These are phyloP conservation scores for Prietella phreatophila DNA, from an alignment of 2,113 vertebrate genomes.

Conservation along the genomic window DNA sequence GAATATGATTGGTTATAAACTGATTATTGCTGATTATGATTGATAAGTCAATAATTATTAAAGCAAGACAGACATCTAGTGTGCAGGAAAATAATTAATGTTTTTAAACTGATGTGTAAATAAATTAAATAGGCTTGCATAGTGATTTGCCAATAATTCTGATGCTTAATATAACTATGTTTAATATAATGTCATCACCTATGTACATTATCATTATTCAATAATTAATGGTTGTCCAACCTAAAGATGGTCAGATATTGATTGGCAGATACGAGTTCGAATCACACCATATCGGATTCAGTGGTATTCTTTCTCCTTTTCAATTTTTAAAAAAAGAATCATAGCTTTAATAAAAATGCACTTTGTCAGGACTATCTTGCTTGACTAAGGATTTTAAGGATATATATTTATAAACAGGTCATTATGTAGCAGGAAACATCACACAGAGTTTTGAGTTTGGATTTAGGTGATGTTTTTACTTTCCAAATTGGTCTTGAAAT, in stretches of 20 bases:
- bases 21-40: too few species aligned
- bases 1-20: too few species aligned
- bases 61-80: background rate
- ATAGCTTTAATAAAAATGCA: background rate
- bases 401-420: background rate
- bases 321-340: too few species aligned
- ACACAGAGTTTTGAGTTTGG: background rate
- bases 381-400: background rate
- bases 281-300: background rate
- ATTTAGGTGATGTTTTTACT: slow-evolving; percentile 12
- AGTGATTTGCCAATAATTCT: background rate
- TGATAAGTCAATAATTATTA: too few species aligned
- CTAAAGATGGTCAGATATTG: background rate
- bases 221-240: background rate
- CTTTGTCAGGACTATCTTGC: too few species aligned
- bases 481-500: slow-evolving; percentile 1
- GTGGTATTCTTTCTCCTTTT: background rate
- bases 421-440: background rate
- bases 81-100: background rate
- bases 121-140: background rate
- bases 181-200: background rate
- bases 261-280: background rate
- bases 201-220: too few species aligned
- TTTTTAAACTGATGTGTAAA: background rate
- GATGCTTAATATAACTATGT: background rate